These are phyloP conservation scores for Clitarchus hookeri DNA, from an alignment of 2,888 invertebrate genomes.

Conservation along the genomic window DNA sequence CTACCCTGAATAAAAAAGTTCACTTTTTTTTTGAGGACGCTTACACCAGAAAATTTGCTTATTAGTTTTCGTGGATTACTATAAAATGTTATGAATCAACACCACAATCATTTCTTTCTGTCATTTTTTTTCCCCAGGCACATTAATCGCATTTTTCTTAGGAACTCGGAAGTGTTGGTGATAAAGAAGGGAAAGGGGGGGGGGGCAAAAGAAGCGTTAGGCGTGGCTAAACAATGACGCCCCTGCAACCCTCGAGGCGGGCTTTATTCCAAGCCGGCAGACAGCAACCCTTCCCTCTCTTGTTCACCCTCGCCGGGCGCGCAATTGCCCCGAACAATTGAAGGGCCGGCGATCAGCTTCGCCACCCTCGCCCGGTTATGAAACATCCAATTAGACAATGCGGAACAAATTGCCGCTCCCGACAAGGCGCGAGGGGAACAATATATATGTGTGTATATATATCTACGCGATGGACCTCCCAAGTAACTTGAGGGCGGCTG, in stretches of 20 bases:
- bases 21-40: too few species aligned
- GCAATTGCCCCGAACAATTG: constrained; percentile 24
- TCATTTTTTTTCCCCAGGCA: too few species aligned
- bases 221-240: background rate
- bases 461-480: background rate
- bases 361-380: background rate
- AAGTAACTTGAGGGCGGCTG: background rate
- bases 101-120: too few species aligned
- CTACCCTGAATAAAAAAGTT: too few species aligned
- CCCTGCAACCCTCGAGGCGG: background rate
- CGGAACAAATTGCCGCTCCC: constrained; percentile 6
- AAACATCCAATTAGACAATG: constrained; percentile 25
- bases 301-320: constrained; percentile 18
- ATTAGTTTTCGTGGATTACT: too few species aligned
- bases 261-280: background rate
- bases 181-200: background rate
- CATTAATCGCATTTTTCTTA: background rate
- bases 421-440: background rate
- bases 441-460: too few species aligned
- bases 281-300: background rate
- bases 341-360: too few species aligned
- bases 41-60: too few species aligned
- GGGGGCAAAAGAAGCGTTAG: background rate
- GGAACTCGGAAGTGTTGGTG: constrained; percentile 19
- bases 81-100: too few species aligned